These are phyloP conservation scores for Clarias fuscus DNA, from an alignment of 2,797 vertebrate genomes.

Conservation along the genomic window DNA sequence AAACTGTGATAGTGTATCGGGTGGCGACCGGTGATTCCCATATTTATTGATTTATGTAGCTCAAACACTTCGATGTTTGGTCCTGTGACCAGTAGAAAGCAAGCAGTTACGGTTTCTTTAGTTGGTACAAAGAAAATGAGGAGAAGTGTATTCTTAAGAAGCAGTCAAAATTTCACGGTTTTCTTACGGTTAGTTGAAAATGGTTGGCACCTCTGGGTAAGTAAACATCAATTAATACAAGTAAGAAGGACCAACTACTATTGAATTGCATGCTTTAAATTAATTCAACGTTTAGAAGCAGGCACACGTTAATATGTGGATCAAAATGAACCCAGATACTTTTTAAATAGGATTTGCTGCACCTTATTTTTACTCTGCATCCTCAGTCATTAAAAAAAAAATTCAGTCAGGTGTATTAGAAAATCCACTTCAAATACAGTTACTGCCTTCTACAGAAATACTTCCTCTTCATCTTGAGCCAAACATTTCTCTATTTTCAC, in stretches of 20 bases:
- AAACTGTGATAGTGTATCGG: no score
- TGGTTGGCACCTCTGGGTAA: background rate
- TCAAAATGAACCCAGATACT: background rate
- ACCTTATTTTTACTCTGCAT: background rate
- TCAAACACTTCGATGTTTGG: background rate
- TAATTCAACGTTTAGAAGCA: background rate
- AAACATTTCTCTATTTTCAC: constrained; percentile 60
- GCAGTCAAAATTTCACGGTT: background rate
- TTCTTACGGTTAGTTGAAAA: background rate
- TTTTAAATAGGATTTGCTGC: background rate
- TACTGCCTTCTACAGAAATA: constrained; percentile 60
- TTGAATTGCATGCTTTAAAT: background rate
- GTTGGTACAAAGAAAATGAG: background rate
- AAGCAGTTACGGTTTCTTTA: background rate
- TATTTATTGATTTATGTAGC: no score
- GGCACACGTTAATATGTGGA: background rate
- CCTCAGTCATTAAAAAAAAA: no score
- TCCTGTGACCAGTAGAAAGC: background rate
- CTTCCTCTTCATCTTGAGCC: constrained; percentile 65
- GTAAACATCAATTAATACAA: background rate
- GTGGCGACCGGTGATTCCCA: no score
- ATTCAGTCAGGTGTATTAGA: constrained; percentile 27
- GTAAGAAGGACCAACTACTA: background rate
- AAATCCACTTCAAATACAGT: constrained; percentile 58
- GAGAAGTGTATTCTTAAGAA: background rate